These are phyloP conservation scores for Chrysocyon brachyurus DNA, from an alignment of 2,797 vertebrate species.

Conservation along the genomic window DNA sequence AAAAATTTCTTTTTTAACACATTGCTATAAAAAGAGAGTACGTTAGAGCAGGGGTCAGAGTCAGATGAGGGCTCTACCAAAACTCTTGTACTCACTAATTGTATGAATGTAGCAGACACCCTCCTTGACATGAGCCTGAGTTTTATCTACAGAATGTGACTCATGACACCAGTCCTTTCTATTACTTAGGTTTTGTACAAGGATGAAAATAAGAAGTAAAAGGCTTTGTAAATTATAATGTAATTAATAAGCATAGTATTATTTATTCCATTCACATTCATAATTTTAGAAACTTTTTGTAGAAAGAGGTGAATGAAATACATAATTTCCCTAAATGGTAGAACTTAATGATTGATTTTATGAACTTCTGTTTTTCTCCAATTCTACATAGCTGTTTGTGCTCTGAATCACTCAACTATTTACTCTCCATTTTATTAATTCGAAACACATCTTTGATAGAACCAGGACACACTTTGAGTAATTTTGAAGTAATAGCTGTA, in stretches of 20 bases:
- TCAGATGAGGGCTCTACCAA: not conserved
- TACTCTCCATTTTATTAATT: not conserved
- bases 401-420: not conserved
- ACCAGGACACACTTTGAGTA: not conserved
- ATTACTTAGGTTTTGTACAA: not conserved
- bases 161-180: not conserved
- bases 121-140: not conserved
- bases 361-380: not conserved
- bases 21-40: not conserved
- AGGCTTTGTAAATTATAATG: not conserved
- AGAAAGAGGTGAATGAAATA: not conserved
- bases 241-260: not conserved
- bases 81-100: not conserved
- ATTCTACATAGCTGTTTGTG: not conserved
- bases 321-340: not conserved
- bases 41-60: not conserved
- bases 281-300: conserved; percentile 28
- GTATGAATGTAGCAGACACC: not conserved
- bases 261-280: not conserved
- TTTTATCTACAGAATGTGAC: not conserved
- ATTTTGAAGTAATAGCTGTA: not conserved
- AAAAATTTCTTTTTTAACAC: not conserved
- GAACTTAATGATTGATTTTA: not conserved
- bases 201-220: not conserved
- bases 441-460: not conserved